A percentile compares a stretch with the other conserved stretches of the same genome.
Conservation (phyloP, 2,113 vertebrate genomes). For the Crotalus tigris region DNA sequence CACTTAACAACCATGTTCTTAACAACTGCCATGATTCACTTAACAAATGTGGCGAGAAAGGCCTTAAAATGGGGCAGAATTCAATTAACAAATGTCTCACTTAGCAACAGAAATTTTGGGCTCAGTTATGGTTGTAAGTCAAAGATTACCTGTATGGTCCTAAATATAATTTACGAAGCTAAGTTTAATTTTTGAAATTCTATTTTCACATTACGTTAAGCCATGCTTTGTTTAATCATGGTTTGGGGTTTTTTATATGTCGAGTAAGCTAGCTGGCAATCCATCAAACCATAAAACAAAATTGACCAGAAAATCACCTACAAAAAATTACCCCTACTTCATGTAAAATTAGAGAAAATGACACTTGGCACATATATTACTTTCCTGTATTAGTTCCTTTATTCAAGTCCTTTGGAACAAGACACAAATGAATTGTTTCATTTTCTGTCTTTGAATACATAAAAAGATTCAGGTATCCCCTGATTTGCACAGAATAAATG, state of each 20-base stretch:
- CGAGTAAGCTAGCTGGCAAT: not conserved
- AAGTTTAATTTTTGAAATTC: not conserved
- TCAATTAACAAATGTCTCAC: not conserved
- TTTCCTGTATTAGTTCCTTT: not conserved
- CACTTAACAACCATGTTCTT: not conserved
- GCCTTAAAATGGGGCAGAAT: not conserved
- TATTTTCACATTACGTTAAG: not conserved
- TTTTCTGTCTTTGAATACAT: not conserved
- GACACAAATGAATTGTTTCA: not conserved
- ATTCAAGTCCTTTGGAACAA: not conserved
- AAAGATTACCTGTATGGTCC: not conserved
- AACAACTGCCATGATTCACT: not conserved
- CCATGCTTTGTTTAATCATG: not conserved
- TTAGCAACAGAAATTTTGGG: not conserved
- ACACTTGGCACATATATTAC: not conserved
- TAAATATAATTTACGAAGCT: not conserved
- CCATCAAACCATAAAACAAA: not conserved
- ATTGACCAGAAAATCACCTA: not conserved
- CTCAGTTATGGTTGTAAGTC: not conserved
- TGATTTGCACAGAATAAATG: conserved; percentile 34
- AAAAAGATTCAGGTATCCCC: conserved; percentile 18
- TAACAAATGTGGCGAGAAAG: not conserved
- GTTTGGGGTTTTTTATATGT: not conserved
- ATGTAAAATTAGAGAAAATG: not conserved
- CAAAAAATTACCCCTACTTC: not conserved